phyloP scores from a whole-genome alignment of 2,113 vertebrate genomes.

The Misgurnus mizolepis region DNA sequence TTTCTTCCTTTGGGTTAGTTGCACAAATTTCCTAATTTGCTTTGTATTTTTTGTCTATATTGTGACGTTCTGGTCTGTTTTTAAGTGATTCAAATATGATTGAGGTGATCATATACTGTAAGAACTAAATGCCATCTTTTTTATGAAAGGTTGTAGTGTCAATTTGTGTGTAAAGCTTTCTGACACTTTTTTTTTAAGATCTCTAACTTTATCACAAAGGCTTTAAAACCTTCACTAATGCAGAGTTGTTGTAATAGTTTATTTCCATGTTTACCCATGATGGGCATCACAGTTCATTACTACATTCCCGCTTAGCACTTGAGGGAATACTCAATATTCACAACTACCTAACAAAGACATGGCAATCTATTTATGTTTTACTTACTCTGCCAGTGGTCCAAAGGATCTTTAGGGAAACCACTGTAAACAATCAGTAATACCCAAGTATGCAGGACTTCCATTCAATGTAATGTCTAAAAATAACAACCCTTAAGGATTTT shows the following conservation, averaged over 20 bases:
- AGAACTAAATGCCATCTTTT: background rate
- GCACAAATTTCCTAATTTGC: background rate
- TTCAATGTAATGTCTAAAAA: background rate
- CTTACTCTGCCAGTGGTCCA: background rate
- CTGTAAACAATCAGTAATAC: background rate
- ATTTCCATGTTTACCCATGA: background rate
- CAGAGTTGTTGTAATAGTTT: background rate
- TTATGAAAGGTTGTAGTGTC: no score
- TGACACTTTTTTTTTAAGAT: background rate
- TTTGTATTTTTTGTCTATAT: background rate
- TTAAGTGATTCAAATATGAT: background rate
- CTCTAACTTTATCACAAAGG: background rate
- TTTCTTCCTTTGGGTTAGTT: slow-evolving; percentile 50
- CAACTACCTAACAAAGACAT: slow-evolving; percentile 26
- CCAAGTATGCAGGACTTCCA: background rate
- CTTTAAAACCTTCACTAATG: background rate
- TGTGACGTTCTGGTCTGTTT: background rate
- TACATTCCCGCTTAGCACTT: slow-evolving; percentile 6
- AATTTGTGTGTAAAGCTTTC: no score
- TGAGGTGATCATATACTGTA: background rate
- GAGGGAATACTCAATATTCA: background rate
- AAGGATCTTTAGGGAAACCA: background rate
- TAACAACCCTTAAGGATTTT: background rate
- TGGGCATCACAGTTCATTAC: slow-evolving; percentile 20
- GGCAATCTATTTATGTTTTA: slow-evolving; percentile 25